A percentile compares a stretch with the other conserved stretches of the same genome.
These are phyloP conservation scores for Ophioninae sp. DNA, from an alignment of 2,888 invertebrate genomes.

Conservation along the genomic window DNA sequence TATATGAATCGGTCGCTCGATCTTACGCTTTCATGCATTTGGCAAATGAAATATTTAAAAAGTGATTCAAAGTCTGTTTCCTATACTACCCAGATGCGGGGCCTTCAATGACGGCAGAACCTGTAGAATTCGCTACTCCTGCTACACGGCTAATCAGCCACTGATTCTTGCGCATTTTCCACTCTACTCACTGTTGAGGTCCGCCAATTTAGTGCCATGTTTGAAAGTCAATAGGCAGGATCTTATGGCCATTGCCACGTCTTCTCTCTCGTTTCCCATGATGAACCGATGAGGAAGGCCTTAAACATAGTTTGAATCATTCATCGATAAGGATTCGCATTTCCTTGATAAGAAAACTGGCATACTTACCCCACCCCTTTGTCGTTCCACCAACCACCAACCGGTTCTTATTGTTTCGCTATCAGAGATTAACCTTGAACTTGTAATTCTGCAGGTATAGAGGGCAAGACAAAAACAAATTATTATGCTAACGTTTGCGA, in stretches of 20 bases:
- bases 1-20: too few relatives aligned
- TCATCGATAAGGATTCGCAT: not conserved
- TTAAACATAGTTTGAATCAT: not conserved
- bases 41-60: too few relatives aligned
- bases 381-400: not conserved
- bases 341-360: not conserved
- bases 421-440: not conserved
- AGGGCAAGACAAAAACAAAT: not conserved
- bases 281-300: constrained; percentile 27
- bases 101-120: not conserved
- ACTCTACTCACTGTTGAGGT: constrained; percentile 82
- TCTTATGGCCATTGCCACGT: constrained; percentile 81
- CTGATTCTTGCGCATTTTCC: not conserved
- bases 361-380: not conserved
- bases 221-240: constrained; percentile 83
- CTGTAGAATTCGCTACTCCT: not conserved
- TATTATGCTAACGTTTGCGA: not conserved
- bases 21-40: too few relatives aligned
- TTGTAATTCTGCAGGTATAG: not conserved
- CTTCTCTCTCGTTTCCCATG: constrained; percentile 81
- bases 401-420: not conserved
- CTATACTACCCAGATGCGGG: too few relatives aligned
- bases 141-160: not conserved
- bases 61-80: too few relatives aligned
- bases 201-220: constrained; percentile 82